Evolutionary conservation across 2,113 vertebrate species (phyloP), one percentile per base, ranked within the genome.

Genomic region (Condylura cristata): DNA sequence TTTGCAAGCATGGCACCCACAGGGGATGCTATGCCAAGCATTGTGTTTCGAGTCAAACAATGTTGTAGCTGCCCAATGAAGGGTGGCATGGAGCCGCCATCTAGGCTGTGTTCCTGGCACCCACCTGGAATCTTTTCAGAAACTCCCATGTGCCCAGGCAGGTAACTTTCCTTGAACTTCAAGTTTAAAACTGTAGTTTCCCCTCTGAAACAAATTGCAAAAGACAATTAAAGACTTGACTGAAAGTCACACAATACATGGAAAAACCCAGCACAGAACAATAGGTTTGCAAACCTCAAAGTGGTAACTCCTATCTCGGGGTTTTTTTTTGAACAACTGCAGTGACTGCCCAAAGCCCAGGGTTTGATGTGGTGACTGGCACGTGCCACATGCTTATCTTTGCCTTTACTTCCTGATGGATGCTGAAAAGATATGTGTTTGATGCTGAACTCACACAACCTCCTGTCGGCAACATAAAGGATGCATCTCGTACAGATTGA

Each of bases 51-150:
- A 65, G 22, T 44, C 48, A 39, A 56, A 3, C 41, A 32, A 2
- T 3, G 13, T n/a, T 37, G 30, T 22, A 12, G 16, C 71, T 16
- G 20, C 24, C 26, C 28, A 4, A 0, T 18, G 56, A 46, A 63
- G 32, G 8, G 32, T 6, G 32, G 48, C 2, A 0, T 13, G 39
- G 28, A 75, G 44, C 8, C 17, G 12, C 22, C n/a, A 0, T 5
- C 1, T 8, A 56, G 53, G 16, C 39, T 37, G 48, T 41, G 79
- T 10, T 51, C 58, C 63, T 5, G 6, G 39, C 37, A 0, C 14
- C 82, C 72, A 22, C 46, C 66, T 18, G 11, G 48, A 10, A 30
- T 34, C 2, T 3, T 3, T 11, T 58, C 11, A 12, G 53, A 79
- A 34, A 20, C 65, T 44, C 16, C 30, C 17, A 63, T 0, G 5